Evolutionary conservation across 2,797 vertebrate species (phyloP).

Genomic region (Sebastes itinus): DNA sequence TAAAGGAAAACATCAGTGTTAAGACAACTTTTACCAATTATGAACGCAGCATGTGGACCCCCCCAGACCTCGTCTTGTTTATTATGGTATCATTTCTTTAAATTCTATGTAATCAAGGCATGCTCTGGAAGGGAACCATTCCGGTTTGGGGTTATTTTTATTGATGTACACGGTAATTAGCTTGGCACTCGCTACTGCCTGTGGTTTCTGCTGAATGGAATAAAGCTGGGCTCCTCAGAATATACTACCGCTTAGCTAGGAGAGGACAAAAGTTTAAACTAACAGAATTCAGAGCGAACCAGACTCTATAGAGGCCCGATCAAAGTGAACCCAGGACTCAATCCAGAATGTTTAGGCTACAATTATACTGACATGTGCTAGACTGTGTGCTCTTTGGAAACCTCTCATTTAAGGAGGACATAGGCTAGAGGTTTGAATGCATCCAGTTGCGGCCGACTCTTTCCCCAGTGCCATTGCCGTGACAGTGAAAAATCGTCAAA

Average conservation of each 20-base stretch:
- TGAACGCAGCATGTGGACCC: slow-evolving; percentile 67
- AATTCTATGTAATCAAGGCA: slow-evolving; percentile 81
- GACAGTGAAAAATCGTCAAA: slow-evolving; percentile 53
- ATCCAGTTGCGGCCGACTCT: slow-evolving; percentile 34
- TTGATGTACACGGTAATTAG: slow-evolving; percentile 86
- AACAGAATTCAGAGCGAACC: slow-evolving; percentile 66
- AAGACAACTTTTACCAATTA: slow-evolving; percentile 70
- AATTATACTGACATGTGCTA: slow-evolving; percentile 73
- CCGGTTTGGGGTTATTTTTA: slow-evolving; percentile 85
- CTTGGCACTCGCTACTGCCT: slow-evolving; percentile 79
- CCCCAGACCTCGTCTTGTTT: slow-evolving; percentile 66
- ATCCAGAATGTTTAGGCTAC: slow-evolving; percentile 76
- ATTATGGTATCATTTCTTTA: slow-evolving; percentile 75
- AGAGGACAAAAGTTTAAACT: slow-evolving; percentile 83
- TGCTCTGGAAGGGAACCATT: slow-evolving; percentile 77
- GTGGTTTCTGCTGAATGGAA: slow-evolving; percentile 80
- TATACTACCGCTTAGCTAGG: slow-evolving; percentile 51
- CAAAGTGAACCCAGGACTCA: slow-evolving; percentile 66
- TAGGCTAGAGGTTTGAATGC: slow-evolving; percentile 46
- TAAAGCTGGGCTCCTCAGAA: slow-evolving; percentile 68
- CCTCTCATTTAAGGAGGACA: slow-evolving; percentile 64
- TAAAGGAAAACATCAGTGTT: slow-evolving; percentile 72
- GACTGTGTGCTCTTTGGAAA: slow-evolving; percentile 70
- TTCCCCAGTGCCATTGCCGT: slow-evolving; percentile 29
- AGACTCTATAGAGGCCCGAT: slow-evolving; percentile 62